Evolutionary conservation across 2,888 invertebrate genomes (phyloP).

Genomic region (Nymphalis c-album): DNA sequence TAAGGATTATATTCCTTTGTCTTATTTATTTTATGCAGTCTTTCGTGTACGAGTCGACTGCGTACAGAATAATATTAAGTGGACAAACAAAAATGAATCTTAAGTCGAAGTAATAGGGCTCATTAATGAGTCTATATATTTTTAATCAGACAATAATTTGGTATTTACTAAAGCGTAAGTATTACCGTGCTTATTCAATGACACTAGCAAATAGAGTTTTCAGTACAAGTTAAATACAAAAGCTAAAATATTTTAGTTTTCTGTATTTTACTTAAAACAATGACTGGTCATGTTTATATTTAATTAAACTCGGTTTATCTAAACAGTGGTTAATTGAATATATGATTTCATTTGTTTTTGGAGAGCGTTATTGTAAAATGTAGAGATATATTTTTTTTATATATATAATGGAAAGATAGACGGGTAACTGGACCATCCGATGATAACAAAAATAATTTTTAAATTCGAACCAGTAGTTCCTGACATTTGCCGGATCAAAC

Average conservation of each 20-base stretch:
- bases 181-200: neutral
- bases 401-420: too few relatives aligned
- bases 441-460: too few relatives aligned
- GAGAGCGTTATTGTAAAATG: too few relatives aligned
- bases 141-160: conserved; percentile 32
- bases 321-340: too few relatives aligned
- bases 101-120: neutral
- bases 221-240: conserved; percentile 19
- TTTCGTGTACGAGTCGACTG: neutral
- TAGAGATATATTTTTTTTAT: too few relatives aligned
- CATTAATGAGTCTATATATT: conserved; percentile 8
- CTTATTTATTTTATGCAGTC: neutral
- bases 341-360: too few relatives aligned
- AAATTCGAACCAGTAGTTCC: too few relatives aligned
- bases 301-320: neutral
- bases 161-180: conserved; percentile 33
- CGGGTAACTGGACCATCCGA: too few relatives aligned
- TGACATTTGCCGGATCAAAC: too few relatives aligned
- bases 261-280: neutral
- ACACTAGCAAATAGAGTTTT: conserved; percentile 12
- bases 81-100: neutral
- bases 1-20: conserved; percentile 2
- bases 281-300: neutral
- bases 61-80: neutral
- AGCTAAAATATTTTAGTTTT: neutral